Evolutionary conservation across 2,113 vertebrate genomes (phyloP).

Genomic region (Psephotus haematonotus): DNA sequence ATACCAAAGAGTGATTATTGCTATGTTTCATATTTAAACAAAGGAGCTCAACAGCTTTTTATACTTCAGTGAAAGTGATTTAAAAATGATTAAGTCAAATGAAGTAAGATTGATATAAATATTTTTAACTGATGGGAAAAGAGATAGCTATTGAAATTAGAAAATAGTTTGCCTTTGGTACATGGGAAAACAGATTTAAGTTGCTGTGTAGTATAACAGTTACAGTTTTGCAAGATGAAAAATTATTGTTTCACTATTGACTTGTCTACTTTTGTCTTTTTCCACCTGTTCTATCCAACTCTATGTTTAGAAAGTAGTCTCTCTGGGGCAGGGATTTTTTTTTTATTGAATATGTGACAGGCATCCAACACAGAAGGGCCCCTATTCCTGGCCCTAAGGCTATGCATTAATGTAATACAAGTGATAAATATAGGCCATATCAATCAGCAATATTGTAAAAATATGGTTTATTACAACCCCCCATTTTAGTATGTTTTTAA

Average conservation of each 20-base stretch:
- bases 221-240: constrained; percentile 51
- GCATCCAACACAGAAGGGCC: background rate
- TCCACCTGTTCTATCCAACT: background rate
- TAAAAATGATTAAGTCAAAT: constrained; percentile 41
- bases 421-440: constrained; percentile 1
- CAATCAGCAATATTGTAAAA: background rate
- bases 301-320: constrained; percentile 28
- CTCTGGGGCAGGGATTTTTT: constrained; percentile 10
- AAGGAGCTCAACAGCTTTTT: constrained; percentile 1
- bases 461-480: background rate
- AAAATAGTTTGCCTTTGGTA: constrained; percentile 29
- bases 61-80: constrained; percentile 28
- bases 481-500: background rate
- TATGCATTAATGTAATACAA: background rate
- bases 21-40: constrained; percentile 48
- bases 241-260: constrained; percentile 36
- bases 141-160: constrained; percentile 10
- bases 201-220: constrained; percentile 17
- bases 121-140: constrained; percentile 7
- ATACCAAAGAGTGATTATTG: constrained; percentile 40
- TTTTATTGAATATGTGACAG: constrained; percentile 42
- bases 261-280: constrained; percentile 18
- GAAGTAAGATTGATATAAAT: constrained; percentile 29
- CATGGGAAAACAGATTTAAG: constrained; percentile 41
- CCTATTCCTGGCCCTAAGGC: background rate